A percentile compares a stretch with the other conserved stretches of the same genome.
Conservation (phyloP, 2,797 vertebrate genomes). For the Scarus forsteni region DNA sequence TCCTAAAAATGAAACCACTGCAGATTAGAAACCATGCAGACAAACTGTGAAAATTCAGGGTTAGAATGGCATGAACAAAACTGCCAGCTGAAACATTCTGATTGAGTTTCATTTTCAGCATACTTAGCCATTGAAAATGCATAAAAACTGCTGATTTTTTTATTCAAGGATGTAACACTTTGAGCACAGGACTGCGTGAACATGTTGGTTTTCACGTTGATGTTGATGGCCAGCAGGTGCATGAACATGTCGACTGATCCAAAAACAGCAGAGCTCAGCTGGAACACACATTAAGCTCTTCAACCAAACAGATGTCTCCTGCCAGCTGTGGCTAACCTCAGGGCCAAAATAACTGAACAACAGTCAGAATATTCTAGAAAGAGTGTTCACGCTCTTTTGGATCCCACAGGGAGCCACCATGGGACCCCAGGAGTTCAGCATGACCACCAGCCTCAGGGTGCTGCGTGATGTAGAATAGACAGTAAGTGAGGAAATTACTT, state of each 20-base stretch:
- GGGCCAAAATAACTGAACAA: neutral
- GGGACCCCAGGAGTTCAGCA: neutral
- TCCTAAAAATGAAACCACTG: too few species aligned
- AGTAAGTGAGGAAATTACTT: conserved; percentile 46
- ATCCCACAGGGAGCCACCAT: conserved; percentile 19
- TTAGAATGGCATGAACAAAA: too few species aligned
- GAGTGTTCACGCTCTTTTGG: conserved; percentile 3
- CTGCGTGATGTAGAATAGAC: neutral
- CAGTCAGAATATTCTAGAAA: conserved; percentile 7
- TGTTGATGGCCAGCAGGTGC: neutral
- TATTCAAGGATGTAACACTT: too few species aligned
- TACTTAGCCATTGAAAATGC: too few species aligned
- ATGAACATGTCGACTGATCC: conserved; percentile 2
- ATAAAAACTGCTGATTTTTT: too few species aligned
- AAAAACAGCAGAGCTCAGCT: conserved; percentile 7
- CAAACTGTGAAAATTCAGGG: too few species aligned
- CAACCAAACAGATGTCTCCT: conserved; percentile 16
- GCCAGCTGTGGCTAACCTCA: conserved; percentile 27
- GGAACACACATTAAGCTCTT: neutral
- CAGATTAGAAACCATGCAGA: too few species aligned
- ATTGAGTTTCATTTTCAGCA: too few species aligned
- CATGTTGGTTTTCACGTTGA: too few species aligned
- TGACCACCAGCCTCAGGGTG: conserved; percentile 12
- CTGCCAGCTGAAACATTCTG: too few species aligned
- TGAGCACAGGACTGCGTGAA: neutral